These are phyloP conservation scores for Ceratosolen fusciceps DNA, from an alignment of 1,140 invertebrate species.

Conservation along the genomic window DNA sequence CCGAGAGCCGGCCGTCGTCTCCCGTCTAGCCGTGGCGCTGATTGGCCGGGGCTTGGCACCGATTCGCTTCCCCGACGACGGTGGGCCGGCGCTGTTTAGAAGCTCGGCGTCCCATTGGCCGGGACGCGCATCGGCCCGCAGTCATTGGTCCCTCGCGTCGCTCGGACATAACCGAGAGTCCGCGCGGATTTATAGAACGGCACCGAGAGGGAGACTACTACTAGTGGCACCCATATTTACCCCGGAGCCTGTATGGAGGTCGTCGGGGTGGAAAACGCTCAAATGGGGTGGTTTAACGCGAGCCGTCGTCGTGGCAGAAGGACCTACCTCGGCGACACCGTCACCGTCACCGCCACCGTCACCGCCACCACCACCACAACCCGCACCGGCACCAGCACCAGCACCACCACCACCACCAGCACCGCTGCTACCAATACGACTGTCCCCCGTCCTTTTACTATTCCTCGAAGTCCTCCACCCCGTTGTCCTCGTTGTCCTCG, in stretches of 20 bases:
- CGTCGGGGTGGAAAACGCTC: slow-evolving; percentile 72
- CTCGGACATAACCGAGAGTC: not conserved
- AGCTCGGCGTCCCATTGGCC: slow-evolving; percentile 50
- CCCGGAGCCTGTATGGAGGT: slow-evolving; percentile 63
- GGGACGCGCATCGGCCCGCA: not conserved
- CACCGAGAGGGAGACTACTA: slow-evolving; percentile 10
- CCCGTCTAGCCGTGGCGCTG: not conserved
- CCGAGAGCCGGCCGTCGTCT: slow-evolving; percentile 48
- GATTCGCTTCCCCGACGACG: slow-evolving; percentile 48
- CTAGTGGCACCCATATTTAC: slow-evolving; percentile 64
- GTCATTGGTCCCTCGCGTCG: no score
- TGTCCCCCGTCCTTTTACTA: no score
- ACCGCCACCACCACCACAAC: no score
- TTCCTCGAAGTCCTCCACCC: no score
- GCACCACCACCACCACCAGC: no score
- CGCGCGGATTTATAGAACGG: slow-evolving; percentile 26
- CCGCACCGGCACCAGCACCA: no score
- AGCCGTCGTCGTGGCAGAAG: slow-evolving; percentile 68
- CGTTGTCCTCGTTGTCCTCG: slow-evolving; percentile 51
- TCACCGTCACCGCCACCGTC: slow-evolving; percentile 42
- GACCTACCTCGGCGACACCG: slow-evolving; percentile 61
- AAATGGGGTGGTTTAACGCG: slow-evolving; percentile 73
- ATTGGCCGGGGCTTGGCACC: slow-evolving; percentile 55
- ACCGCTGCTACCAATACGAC: no score
- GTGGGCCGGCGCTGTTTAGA: slow-evolving; percentile 42